Conservation (phyloP, 1,140 invertebrate species). For the Drosophila serrata region DNA sequence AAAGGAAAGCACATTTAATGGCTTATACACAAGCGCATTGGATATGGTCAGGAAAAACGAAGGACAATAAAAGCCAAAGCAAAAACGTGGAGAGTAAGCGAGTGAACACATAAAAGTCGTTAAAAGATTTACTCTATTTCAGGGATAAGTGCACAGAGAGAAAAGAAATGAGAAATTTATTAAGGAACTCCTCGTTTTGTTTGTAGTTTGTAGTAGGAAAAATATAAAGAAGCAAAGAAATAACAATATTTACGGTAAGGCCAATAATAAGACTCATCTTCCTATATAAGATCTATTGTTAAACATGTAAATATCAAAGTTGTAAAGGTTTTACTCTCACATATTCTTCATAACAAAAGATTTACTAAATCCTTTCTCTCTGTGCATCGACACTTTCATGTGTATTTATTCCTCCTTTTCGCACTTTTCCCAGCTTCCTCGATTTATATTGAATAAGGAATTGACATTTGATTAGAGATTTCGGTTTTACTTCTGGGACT, state of each 20-base stretch:
- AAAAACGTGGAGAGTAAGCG: conserved; percentile 33
- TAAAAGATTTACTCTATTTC: conserved; percentile 74
- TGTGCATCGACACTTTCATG: neutral
- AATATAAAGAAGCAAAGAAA: neutral
- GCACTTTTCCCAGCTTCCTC: conserved; percentile 37
- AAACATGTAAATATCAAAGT: neutral
- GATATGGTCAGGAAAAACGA: conserved; percentile 43
- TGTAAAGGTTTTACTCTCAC: neutral
- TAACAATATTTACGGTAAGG: too few relatives aligned
- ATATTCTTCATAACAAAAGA: neutral
- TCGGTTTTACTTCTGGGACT: conserved; percentile 37
- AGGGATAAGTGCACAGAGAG: neutral
- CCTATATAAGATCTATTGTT: neutral
- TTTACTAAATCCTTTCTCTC: neutral
- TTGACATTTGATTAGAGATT: conserved; percentile 84
- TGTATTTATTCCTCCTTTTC: conserved; percentile 30
- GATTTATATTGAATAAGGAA: conserved; percentile 76
- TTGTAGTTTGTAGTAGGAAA: neutral
- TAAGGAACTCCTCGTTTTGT: neutral
- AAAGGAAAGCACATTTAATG: conserved; percentile 72
- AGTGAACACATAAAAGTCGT: conserved; percentile 60
- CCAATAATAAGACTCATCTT: neutral
- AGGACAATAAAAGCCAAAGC: conserved; percentile 38
- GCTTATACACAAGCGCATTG: conserved; percentile 69
- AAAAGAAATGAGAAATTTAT: neutral